phyloP scores from a whole-genome alignment of 2,888 invertebrate genomes.

The Polydrusus tereticollis region DNA sequence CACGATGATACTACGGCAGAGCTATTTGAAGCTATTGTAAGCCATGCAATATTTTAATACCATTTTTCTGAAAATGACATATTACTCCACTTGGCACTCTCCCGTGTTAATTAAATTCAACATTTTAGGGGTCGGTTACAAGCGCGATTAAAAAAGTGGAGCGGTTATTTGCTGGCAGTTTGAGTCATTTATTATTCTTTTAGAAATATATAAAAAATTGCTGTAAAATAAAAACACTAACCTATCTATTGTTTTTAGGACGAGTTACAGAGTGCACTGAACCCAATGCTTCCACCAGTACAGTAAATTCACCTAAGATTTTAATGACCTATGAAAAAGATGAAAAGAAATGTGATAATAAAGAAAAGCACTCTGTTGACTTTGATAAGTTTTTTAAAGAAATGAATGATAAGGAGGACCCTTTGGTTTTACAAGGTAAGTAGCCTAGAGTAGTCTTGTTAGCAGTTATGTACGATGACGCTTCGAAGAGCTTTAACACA shows the following conservation, averaged over 20 bases:
- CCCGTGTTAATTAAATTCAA: too few relatives aligned
- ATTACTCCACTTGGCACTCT: too few relatives aligned
- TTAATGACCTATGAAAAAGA: neutral
- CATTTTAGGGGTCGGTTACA: too few relatives aligned
- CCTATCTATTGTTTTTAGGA: conserved; percentile 38
- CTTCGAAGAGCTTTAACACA: too few relatives aligned
- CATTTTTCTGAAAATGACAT: too few relatives aligned
- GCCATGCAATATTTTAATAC: too few relatives aligned
- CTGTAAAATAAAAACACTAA: too few relatives aligned
- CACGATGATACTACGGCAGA: too few relatives aligned
- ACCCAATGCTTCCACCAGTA: conserved; percentile 37
- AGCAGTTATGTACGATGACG: too few relatives aligned
- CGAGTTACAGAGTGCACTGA: conserved; percentile 54
- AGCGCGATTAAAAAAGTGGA: too few relatives aligned
- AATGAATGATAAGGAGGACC: conserved; percentile 17
- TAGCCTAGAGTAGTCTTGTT: neutral
- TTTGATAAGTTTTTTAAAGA: conserved; percentile 42
- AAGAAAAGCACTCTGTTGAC: conserved; percentile 21
- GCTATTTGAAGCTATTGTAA: too few relatives aligned
- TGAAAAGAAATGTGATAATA: neutral
- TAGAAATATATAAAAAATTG: too few relatives aligned
- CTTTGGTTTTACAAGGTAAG: neutral
- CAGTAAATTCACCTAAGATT: conserved; percentile 19
- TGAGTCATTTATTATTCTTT: neutral
- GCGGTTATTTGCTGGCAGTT: neutral